Evolutionary conservation across 2,797 vertebrate species (phyloP).

Genomic region (Arrhamphus sclerolepis): DNA sequence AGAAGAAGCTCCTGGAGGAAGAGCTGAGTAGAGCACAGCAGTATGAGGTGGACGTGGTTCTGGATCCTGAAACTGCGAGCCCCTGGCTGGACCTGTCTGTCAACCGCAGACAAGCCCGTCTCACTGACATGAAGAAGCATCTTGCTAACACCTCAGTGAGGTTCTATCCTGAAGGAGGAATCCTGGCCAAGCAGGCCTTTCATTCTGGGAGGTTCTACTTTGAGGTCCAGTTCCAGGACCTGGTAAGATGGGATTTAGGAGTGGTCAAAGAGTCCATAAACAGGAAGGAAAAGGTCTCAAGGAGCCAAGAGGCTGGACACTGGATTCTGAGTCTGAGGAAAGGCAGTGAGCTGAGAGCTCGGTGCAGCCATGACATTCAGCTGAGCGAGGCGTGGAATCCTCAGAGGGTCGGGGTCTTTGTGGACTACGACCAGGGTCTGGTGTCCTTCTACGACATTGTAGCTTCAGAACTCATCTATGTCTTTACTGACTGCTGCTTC

Average conservation of each 20-base stretch:
- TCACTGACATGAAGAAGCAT: no score
- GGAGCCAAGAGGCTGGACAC: neutral
- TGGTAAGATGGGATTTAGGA: neutral
- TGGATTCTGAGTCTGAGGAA: neutral
- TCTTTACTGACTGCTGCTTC: neutral
- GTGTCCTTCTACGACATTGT: neutral
- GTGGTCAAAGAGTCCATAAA: slow-evolving; percentile 1
- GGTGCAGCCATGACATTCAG: no score
- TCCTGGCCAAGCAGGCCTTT: neutral
- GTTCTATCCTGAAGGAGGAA: neutral
- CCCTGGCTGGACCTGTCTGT: neutral
- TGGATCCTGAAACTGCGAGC: neutral
- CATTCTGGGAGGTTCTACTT: no score
- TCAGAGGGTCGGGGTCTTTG: neutral
- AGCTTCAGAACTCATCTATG: neutral
- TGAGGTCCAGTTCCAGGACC: no score
- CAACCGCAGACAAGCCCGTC: no score
- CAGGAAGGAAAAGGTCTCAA: neutral
- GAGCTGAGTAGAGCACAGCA: neutral
- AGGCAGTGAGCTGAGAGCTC: neutral
- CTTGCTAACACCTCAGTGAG: no score
- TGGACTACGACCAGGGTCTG: slow-evolving; percentile 1
- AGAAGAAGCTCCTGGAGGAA: neutral
- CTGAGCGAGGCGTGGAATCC: neutral
- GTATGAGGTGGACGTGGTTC: neutral